phyloP scores from a whole-genome alignment of 1,140 invertebrate species.

The Eriocheir sinensis region DNA sequence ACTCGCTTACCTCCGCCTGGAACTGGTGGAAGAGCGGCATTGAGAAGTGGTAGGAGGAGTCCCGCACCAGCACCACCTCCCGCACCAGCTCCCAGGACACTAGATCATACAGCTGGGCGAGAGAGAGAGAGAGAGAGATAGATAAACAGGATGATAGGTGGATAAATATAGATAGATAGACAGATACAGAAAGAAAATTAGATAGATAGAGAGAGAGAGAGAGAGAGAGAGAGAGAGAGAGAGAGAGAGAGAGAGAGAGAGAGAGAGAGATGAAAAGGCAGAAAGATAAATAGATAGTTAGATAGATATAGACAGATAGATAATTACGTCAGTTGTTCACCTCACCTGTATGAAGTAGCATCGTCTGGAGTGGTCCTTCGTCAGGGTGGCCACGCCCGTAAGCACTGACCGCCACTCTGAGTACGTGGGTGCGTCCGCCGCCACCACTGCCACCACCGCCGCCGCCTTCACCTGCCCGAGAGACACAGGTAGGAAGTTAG shows the following conservation, averaged over 20 bases:
- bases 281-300: neutral
- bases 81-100: conserved; percentile 31
- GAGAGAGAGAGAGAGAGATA: neutral
- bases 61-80: neutral
- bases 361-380: neutral
- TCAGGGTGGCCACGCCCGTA: conserved; percentile 43
- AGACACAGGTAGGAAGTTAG: neutral
- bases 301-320: neutral
- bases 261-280: neutral
- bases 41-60: neutral
- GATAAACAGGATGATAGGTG: neutral
- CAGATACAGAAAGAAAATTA: neutral
- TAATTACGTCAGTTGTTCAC: too few species aligned
- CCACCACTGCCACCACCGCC: conserved; percentile 31
- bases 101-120: conserved; percentile 45
- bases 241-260: neutral
- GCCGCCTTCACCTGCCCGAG: neutral
- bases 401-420: neutral
- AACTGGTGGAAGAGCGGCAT: conserved; percentile 41
- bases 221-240: neutral
- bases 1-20: neutral
- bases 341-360: conserved; percentile 34
- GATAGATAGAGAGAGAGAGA: neutral
- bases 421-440: neutral
- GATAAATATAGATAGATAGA: neutral